Conservation (phyloP, 2,113 vertebrate genomes). For the Diadophis punctatus region DNA sequence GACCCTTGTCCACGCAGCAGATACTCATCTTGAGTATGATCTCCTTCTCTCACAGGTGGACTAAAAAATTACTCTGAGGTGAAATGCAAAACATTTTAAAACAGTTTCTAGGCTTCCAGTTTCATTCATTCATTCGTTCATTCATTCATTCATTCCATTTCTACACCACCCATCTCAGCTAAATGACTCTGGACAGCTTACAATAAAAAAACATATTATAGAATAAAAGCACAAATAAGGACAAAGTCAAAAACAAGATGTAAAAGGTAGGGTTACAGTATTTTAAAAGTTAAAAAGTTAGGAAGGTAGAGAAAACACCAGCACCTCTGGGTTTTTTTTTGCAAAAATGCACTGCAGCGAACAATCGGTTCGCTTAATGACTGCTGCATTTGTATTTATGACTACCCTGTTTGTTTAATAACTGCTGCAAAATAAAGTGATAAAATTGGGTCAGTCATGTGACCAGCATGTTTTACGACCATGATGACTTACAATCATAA, state of each 20-base stretch:
- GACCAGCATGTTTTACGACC: neutral
- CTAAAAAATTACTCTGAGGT: neutral
- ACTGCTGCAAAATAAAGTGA: neutral
- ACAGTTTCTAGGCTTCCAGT: neutral
- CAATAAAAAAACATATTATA: neutral
- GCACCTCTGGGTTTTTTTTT: neutral
- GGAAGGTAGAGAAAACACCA: neutral
- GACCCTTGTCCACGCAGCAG: neutral
- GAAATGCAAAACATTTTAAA: neutral
- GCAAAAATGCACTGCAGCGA: neutral
- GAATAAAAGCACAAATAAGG: neutral
- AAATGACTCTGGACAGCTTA: neutral
- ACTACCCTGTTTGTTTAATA: neutral
- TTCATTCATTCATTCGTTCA: neutral
- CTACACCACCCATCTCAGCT: neutral
- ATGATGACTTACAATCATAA: neutral
- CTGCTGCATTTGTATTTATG: neutral
- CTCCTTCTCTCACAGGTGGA: neutral
- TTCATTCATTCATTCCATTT: neutral
- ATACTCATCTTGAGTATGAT: neutral
- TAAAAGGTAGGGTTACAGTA: neutral
- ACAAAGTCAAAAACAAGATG: neutral
- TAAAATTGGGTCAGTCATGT: neutral
- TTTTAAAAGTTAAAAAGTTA: neutral
- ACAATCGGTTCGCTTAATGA: neutral